Base-by-base conservation (phyloP, 1,140 invertebrate species). In the Nomia melanderi region DNA sequence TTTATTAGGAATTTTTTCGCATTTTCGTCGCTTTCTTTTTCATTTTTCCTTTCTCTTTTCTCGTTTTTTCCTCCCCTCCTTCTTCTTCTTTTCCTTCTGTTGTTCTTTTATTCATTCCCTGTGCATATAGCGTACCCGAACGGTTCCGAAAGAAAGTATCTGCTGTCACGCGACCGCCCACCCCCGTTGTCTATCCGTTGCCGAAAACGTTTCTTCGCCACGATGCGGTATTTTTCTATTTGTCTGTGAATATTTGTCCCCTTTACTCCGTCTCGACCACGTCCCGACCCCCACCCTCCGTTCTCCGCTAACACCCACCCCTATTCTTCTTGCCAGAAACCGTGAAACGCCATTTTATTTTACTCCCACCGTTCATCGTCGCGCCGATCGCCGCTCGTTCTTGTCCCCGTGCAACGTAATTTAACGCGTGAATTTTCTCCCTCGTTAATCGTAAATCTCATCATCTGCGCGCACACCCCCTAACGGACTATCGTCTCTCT, bases 401-500 rank as follows among this genome's bases (percentile, higher is more conserved):
- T 66, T 53, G 54, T 86, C 85, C 85, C 87, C 86, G 85, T 88
- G 86, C 88, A 88, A 90, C 79, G 87, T 89, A 90, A 89, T 91
- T 91, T 86, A 88, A 86, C 84, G 84, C 88, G 87, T 90, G 87
- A 90, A 90, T 88, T 90, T 89, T 88, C 81, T 86, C 83, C 83
- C 78, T 69, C 67, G 47, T 67, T 79, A 77, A 79, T 63, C 73
- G 29, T 70, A 75, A 63, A 56, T 77, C 65, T 31, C 64, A 74
- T 66, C 78, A 65, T 76, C 78, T 81, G 33, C 71, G 33, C 44
- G 70, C 78, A 53, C 36, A 59, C 67, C 63, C 50, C 41, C 70
- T 59, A 65, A 47, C 72, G n/a, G 57, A 59, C 64, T 81, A 57
- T 33, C 79, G 54, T 14, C 60, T 84, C 33, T 66, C 71, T 50